Evolutionary conservation across 2,888 invertebrate species (phyloP).

Genomic region (Mylabris sibirica): DNA sequence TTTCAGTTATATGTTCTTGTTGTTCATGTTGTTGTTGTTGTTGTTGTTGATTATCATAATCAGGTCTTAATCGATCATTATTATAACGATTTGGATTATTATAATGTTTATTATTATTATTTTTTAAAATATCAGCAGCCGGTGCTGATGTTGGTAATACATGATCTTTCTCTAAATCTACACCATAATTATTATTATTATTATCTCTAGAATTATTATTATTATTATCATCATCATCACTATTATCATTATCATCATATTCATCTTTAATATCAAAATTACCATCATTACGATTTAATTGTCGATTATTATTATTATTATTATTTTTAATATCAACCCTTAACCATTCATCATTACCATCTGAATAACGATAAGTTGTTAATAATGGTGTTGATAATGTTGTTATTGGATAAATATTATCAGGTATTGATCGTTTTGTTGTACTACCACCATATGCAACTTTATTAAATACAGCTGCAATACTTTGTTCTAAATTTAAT

Average conservation of each 20-base stretch:
- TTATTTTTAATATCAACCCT: conserved; percentile 57
- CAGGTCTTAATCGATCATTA: conserved; percentile 59
- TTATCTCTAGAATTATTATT: conserved; percentile 47
- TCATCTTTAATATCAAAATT: conserved; percentile 36
- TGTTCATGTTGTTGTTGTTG: conserved; percentile 35
- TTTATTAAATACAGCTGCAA: conserved; percentile 74
- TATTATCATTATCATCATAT: conserved; percentile 44
- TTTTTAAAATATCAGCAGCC: conserved; percentile 80
- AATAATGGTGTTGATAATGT: conserved; percentile 70
- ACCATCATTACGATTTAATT: conserved; percentile 20
- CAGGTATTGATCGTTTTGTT: conserved; percentile 73
- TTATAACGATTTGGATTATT: conserved; percentile 73
- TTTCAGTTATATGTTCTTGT: conserved; percentile 55
- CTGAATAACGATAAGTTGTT: conserved; percentile 65
- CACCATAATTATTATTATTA: conserved; percentile 66
- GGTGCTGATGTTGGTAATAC: conserved; percentile 78
- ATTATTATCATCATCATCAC: conserved; percentile 46
- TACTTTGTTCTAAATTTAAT: conserved; percentile 70
- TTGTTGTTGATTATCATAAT: conserved; percentile 44
- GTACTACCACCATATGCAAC: conserved; percentile 75
- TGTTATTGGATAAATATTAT: conserved; percentile 69
- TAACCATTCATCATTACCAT: conserved; percentile 59
- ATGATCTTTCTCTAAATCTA: conserved; percentile 76
- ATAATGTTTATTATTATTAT: conserved; percentile 78
- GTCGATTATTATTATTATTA: conserved; percentile 39